Base-by-base conservation (phyloP, 2,113 vertebrate genomes). In the Narcine bancroftii region DNA sequence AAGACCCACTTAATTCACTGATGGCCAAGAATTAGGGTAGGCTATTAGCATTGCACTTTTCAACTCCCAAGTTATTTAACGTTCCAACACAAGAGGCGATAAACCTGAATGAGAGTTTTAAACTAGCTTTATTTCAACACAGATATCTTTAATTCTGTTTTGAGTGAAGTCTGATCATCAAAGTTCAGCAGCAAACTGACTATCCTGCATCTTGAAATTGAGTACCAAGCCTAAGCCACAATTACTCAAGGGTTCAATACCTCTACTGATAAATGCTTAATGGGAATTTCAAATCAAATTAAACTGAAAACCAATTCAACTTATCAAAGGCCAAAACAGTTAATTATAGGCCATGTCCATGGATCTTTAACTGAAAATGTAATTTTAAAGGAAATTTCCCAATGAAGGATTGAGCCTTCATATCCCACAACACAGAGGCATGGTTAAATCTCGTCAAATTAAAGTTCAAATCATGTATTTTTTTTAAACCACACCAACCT, bases 261-360 rank as follows among this genome's bases (percentile, higher is more conserved):
- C 21, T 19, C 17, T 19, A 17, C 53, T 87, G 81, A 36, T 87
- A 87, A 87, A 87, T 63, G 53, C 19, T 60, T 60, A 36, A 87
- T 87, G 53, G 81, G 81, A 87, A 87, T 60, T 60, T 60, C 29
- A 36, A 87, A 87, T 87, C 81, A 36, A 87, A 87, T 87, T 87
- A 87, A 60, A 87, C 53, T 24, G 81, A 63, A 50, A 60, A 60
- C 53, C 53, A 60, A 87, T 87, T 87, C 50, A 87, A 60, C 6
- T 60, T 87, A 87, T n/a, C 15, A 33, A 63, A 60, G n/a, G 33
- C 56, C 36, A n/a, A 63, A 87, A 50, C 81, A 60, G 50, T 85
- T 85, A 60, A 85, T 85, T 85, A 85, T 33, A 85, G 50, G 33
- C 29, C 50, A 53, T 17, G 53, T 56, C n/a, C 50, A 53, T 60